These are phyloP conservation scores for Bombus sibiricus DNA, from an alignment of 1,140 invertebrate species.

Conservation along the genomic window DNA sequence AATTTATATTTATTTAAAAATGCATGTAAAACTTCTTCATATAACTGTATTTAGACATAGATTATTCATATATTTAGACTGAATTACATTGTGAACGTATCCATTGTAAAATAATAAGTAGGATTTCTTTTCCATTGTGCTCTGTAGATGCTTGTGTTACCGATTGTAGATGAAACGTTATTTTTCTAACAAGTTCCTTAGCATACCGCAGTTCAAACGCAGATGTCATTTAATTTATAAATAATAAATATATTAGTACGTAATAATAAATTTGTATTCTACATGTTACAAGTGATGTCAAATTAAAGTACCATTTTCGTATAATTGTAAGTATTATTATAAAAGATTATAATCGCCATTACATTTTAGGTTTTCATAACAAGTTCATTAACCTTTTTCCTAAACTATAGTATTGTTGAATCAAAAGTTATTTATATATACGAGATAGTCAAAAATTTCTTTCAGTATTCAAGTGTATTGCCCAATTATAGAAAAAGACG, in stretches of 20 bases:
- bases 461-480: no score
- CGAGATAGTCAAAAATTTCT: no score
- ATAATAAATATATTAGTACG: neutral
- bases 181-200: neutral
- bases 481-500: no score
- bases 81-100: neutral
- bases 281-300: no score
- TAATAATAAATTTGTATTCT: neutral
- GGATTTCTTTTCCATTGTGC: neutral
- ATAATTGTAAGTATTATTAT: neutral
- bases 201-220: no score
- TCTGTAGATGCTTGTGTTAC: neutral
- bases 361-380: neutral
- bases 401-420: neutral
- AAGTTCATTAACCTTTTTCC: neutral
- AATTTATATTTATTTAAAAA: neutral
- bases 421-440: no score
- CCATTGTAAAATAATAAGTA: neutral
- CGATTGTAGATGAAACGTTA: neutral
- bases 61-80: neutral
- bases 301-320: no score
- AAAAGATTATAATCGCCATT: neutral
- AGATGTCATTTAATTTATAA: neutral
- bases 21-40: no score
- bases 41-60: neutral